Evolutionary conservation across 1,140 invertebrate genomes (phyloP), one percentile per base, ranked within the genome.

Genomic region (Drosophila trapezifrons): DNA sequence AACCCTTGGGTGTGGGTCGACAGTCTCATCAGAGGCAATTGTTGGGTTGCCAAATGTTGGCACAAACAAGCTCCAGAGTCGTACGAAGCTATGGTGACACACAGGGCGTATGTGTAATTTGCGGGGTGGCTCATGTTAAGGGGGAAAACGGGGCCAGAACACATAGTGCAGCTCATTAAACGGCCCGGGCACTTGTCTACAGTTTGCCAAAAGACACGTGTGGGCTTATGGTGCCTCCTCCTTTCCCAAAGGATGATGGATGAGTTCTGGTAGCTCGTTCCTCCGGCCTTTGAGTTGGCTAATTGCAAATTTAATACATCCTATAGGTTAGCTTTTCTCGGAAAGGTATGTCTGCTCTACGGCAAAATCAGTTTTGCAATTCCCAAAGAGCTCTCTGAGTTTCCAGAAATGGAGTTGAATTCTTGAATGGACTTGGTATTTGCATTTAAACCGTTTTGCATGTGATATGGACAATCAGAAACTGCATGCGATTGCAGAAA

Each of bases 1-100:
- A 86, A 82, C 82, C 51, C 45, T 59, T 47, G 62, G 47, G 67
- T 86, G 84, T 87, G 83, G 80, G 76, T 62, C 20, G 57, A n/a
- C 56, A 32, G 45, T 55, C 59, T 70, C 64, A 49, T 71, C 58
- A 40, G 40, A 52, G 55, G 43, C 57, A 75, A 38, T 56, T 55
- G 49, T 56, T 69, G 15, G 22, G 35, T 76, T 76, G 72, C 40
- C 49, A 76, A 76, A 76, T 66, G 54, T 40, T 66, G 73, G 46
- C 63, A 22, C 47, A 40, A 59, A 62, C 22, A 45, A 58, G 40
- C 45, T 62, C 27, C 27, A 52, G 25, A 51, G 25, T 37, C 29
- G 4, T 35, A 35, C 49, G 54, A 51, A 54, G 55, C 20, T 57
- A 38, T 55, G 71, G 40, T 20, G 32, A 76, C 51, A 37, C 72